phyloP scores from a whole-genome alignment of 2,113 vertebrate genomes.

The Otolemur garnettii region DNA sequence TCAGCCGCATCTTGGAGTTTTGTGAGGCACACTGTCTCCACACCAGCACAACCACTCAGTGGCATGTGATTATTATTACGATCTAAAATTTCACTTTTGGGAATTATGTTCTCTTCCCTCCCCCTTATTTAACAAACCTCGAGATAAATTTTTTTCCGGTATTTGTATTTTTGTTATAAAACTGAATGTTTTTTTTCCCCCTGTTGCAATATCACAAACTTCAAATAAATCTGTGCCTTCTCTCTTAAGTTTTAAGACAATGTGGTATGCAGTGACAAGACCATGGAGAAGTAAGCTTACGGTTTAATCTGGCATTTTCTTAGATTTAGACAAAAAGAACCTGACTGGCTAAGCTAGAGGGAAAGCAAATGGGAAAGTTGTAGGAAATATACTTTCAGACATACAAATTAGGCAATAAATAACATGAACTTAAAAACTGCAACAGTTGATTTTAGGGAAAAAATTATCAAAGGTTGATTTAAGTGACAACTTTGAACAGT shows the following conservation, averaged over 20 bases:
- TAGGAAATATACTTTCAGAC: slow-evolving; percentile 61
- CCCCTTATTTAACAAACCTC: slow-evolving; percentile 20
- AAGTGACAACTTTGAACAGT: slow-evolving; percentile 64
- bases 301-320: slow-evolving; percentile 40
- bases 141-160: slow-evolving; percentile 54
- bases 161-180: slow-evolving; percentile 47
- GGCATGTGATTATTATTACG: slow-evolving; percentile 41
- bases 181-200: neutral
- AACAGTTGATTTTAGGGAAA: slow-evolving; percentile 56
- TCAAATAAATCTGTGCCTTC: slow-evolving; percentile 55
- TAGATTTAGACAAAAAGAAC: neutral
- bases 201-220: slow-evolving; percentile 56
- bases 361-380: slow-evolving; percentile 37
- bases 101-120: neutral
- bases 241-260: slow-evolving; percentile 52
- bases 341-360: slow-evolving; percentile 1
- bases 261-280: neutral
- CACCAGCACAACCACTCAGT: slow-evolving; percentile 40
- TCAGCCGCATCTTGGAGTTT: neutral
- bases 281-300: neutral
- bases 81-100: slow-evolving; percentile 58
- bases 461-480: slow-evolving; percentile 62
- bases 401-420: neutral
- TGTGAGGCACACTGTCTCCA: neutral
- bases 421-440: neutral